These are phyloP conservation scores for Cylloceria caligata DNA, from an alignment of 2,888 invertebrate species.

Conservation along the genomic window DNA sequence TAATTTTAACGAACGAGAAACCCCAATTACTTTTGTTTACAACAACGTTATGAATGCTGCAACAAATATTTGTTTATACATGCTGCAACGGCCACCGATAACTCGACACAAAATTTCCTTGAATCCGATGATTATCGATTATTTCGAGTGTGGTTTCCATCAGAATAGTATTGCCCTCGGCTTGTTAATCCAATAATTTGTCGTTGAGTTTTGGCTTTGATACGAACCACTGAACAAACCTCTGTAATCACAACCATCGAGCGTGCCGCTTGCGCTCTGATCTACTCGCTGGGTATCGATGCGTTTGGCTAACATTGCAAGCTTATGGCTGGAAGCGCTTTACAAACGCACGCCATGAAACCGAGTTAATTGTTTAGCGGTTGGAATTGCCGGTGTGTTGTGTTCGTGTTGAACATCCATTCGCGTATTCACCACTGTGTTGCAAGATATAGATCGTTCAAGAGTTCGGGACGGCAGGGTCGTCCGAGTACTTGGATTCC, in stretches of 20 bases:
- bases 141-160: constrained; percentile 27
- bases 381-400: neutral
- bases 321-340: constrained; percentile 8
- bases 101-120: constrained; percentile 13
- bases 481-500: constrained; percentile 17
- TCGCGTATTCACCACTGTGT: constrained; percentile 6
- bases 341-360: neutral
- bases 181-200: constrained; percentile 49
- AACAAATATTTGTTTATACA: constrained; percentile 15
- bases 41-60: neutral
- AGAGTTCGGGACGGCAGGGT: neutral
- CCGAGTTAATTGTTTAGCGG: constrained; percentile 1
- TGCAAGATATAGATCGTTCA: constrained; percentile 20
- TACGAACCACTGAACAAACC: constrained; percentile 23
- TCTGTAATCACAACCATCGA: constrained; percentile 11
- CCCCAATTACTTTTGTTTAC: neutral
- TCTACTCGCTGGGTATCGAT: constrained; percentile 1
- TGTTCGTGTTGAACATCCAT: constrained; percentile 8
- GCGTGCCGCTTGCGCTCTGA: constrained; percentile 31
- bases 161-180: constrained; percentile 25
- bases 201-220: constrained; percentile 22
- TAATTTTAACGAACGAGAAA: neutral
- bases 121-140: constrained; percentile 30
- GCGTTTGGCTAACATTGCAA: constrained; percentile 18
- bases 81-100: neutral